Conservation (phyloP, 2,797 vertebrate genomes). For the Triplophysa bombifrons region DNA sequence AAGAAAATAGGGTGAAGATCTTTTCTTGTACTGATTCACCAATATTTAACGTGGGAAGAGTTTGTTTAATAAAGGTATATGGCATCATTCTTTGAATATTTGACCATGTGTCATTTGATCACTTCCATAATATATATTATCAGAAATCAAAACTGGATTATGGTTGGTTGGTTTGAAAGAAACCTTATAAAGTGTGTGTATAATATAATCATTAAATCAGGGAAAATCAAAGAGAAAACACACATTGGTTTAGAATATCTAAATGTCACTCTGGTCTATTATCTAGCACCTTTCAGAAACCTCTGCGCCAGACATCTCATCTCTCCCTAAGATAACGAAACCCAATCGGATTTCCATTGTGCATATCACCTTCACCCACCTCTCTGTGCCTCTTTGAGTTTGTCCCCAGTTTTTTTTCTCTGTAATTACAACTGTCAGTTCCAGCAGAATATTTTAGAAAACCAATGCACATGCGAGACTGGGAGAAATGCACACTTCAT, state of each 20-base stretch:
- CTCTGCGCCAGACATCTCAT: conserved; percentile 10
- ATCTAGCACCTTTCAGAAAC: conserved; percentile 24
- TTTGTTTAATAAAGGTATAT: not conserved
- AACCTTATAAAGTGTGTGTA: not conserved
- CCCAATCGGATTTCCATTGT: conserved; percentile 29
- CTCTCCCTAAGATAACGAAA: conserved; percentile 21
- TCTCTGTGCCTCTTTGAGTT: not conserved
- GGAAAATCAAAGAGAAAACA: not conserved
- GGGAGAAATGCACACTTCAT: conserved; percentile 48
- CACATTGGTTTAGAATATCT: not conserved
- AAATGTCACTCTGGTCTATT: conserved; percentile 45
- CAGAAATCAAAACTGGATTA: no score
- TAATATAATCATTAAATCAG: no score
- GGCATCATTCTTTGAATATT: not conserved
- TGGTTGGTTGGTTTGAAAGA: no score
- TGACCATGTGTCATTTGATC: not conserved
- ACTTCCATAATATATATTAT: not conserved
- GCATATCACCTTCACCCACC: conserved; percentile 8
- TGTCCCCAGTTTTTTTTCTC: not conserved
- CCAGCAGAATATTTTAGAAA: conserved; percentile 6
- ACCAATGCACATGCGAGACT: conserved; percentile 20
- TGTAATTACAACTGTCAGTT: conserved; percentile 47
- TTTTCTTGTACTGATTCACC: not conserved
- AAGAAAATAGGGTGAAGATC: conserved; percentile 24
- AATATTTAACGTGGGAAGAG: not conserved